Evolutionary conservation across 2,797 vertebrate genomes (phyloP), one percentile per base, ranked within the genome.

Genomic region (Merluccius polli): DNA sequence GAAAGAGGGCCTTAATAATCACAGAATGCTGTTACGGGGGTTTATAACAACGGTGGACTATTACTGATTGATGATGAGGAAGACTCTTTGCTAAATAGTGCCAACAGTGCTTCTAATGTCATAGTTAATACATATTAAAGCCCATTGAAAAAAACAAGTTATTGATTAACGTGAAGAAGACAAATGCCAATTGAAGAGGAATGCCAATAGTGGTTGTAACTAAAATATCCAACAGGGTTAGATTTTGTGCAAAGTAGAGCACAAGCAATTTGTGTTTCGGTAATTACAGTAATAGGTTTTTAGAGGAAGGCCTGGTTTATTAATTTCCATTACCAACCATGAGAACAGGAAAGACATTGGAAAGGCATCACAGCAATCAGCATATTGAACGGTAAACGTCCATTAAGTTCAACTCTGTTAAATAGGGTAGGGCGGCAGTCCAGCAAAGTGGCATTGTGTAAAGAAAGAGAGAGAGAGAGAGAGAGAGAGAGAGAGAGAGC

Each of bases 391-490:
- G 2, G 12, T 48, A 18, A 48, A 48, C 18, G 18, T 48, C 44
- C 44, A 48, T 16, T 48, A 5, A 21, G 21, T 44, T 44, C 36
- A 36, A 36, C 36, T 36, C 36, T 36, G 36, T 36, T 36, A 36
- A 36, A 36, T 36, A 36, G 36, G 36, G 5, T 36, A 44, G 15
- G 41, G 33, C 33, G 8, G 33, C 33, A 16, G 41, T 44, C 1
- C 41, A 16, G 80, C 38, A 83, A 72, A 30, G 11, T 71, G 16
- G 77, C 71, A 80, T 80, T 65, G 10, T 0, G 72, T 81, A 74
- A 71, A 81, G 52, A 83, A 59, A 70, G 73, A 52, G 76, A 76
- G 77, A 78, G 33, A 75, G 72, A 74, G 74, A 70, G 32, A 82
- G 78, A 32, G 18, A 70, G 76, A 68, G 63, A 16, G 36, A 73